Percentiles rank a stretch among this genome's conserved stretches.
phyloP scores from a whole-genome alignment of 2,797 vertebrate genomes.

The Sebastes matsubarae region DNA sequence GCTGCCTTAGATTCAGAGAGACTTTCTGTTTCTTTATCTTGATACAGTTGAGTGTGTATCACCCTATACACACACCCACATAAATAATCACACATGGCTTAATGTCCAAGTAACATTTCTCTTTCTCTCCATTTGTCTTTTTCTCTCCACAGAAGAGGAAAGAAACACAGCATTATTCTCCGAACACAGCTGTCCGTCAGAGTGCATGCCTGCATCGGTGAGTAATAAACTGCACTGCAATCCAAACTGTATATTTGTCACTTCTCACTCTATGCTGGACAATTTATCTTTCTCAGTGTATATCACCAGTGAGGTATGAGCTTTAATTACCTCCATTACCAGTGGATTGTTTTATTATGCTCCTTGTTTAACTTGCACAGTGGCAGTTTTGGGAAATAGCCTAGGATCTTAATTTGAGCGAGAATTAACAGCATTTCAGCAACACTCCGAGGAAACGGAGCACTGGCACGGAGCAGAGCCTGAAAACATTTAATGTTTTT shows the following conservation, averaged over 20 bases:
- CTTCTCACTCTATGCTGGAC: conserved; percentile 1
- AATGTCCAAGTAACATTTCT: conserved; percentile 15
- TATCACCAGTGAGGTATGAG: conserved; percentile 33
- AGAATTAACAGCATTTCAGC: conserved; percentile 53
- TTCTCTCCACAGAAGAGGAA: conserved; percentile 84
- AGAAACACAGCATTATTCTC: conserved; percentile 93
- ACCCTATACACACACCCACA: not conserved
- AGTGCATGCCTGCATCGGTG: conserved; percentile 98
- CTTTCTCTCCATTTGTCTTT: conserved; percentile 29
- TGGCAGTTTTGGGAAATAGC: conserved; percentile 55
- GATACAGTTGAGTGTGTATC: not conserved
- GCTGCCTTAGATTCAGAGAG: conserved; percentile 16
- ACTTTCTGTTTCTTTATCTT: not conserved
- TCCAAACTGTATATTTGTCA: conserved; percentile 13
- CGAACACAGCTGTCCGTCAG: conserved; percentile 96
- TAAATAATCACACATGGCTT: not conserved
- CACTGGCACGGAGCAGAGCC: conserved; percentile 30
- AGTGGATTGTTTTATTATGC: conserved; percentile 28
- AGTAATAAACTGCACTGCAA: conserved; percentile 67
- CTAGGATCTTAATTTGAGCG: conserved; percentile 50
- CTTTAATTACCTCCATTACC: conserved; percentile 40
- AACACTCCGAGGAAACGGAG: conserved; percentile 26
- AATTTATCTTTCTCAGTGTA: conserved; percentile 13
- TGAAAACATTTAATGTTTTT: conserved; percentile 53
- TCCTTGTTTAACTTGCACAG: conserved; percentile 52